A percentile compares a stretch with the other conserved stretches of the same genome.
Evolutionary conservation across 2,888 invertebrate species (phyloP).

Genomic region (Pseudanteris insignis): DNA sequence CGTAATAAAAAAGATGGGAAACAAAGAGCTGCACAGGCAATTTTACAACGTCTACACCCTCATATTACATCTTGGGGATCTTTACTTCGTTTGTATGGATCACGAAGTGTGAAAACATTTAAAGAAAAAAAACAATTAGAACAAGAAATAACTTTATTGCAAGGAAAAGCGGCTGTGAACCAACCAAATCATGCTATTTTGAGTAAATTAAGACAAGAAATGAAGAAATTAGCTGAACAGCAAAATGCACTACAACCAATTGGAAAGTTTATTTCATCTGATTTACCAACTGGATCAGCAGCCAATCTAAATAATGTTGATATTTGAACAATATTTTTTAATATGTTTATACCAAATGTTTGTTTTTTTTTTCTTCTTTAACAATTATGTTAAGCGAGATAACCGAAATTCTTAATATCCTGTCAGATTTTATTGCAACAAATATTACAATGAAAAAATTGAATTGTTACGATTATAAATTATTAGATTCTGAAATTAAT

Average conservation of each 20-base stretch:
- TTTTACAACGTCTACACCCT: slow-evolving; percentile 90
- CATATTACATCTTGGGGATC: slow-evolving; percentile 96
- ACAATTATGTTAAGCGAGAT: too few species aligned
- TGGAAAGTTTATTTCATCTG: slow-evolving; percentile 73
- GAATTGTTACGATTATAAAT: too few species aligned
- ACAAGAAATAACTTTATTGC: slow-evolving; percentile 90
- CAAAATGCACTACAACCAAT: slow-evolving; percentile 69
- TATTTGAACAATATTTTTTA: slow-evolving; percentile 66
- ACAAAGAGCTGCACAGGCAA: slow-evolving; percentile 93
- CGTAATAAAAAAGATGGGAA: slow-evolving; percentile 97
- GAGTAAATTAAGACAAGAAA: slow-evolving; percentile 83
- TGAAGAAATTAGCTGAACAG: slow-evolving; percentile 78
- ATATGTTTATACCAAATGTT: too few species aligned
- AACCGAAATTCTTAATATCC: too few species aligned
- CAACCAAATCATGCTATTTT: slow-evolving; percentile 92
- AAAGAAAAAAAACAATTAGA: slow-evolving; percentile 93
- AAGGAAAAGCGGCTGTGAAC: slow-evolving; percentile 87
- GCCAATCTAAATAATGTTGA: slow-evolving; percentile 84
- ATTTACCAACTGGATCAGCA: slow-evolving; percentile 76
- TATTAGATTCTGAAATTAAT: too few species aligned
- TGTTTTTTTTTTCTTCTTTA: too few species aligned
- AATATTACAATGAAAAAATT: too few species aligned
- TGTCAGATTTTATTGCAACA: too few species aligned
- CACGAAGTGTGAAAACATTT: slow-evolving; percentile 87
- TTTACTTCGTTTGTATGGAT: slow-evolving; percentile 90